Conservation (phyloP, 2,113 vertebrate species). For the Thymallus thymallus region DNA sequence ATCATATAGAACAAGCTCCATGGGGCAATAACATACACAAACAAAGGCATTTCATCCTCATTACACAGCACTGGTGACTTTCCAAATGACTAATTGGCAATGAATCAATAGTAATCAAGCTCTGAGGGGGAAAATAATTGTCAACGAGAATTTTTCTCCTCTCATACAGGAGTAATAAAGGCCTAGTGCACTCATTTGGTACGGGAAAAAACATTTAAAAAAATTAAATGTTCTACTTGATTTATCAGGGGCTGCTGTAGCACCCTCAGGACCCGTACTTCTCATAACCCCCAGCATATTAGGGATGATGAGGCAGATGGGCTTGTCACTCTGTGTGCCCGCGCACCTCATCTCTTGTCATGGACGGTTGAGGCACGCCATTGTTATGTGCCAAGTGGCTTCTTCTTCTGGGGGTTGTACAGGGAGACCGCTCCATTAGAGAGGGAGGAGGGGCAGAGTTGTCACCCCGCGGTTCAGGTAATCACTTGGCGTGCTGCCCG, state of each 20-base stretch:
- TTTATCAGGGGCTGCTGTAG: background rate
- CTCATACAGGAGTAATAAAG: no score
- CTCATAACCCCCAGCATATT: no score
- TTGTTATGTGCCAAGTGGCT: conserved; percentile 54
- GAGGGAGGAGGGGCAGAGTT: background rate
- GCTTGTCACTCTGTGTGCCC: conserved; percentile 38
- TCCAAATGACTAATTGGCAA: background rate
- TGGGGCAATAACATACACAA: background rate
- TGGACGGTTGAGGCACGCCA: conserved; percentile 39
- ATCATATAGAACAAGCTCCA: background rate
- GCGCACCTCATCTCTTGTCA: conserved; percentile 43
- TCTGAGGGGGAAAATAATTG: background rate
- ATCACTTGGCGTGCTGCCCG: conserved; percentile 38
- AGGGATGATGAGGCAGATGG: conserved; percentile 59
- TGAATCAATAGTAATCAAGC: background rate
- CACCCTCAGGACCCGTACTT: no score
- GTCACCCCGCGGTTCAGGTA: conserved; percentile 37
- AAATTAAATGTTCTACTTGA: no score
- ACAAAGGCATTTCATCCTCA: conserved; percentile 1
- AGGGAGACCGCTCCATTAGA: conserved; percentile 8
- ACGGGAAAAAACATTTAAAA: no score
- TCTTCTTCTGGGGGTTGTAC: conserved; percentile 19
- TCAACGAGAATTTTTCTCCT: background rate
- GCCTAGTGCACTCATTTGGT: no score
- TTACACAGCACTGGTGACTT: background rate